Evolutionary conservation across 30 jellyfish, hydroid and myxozoan genomes (phyloP).

Genomic region (Chrysaora quinquecirrha): DNA sequence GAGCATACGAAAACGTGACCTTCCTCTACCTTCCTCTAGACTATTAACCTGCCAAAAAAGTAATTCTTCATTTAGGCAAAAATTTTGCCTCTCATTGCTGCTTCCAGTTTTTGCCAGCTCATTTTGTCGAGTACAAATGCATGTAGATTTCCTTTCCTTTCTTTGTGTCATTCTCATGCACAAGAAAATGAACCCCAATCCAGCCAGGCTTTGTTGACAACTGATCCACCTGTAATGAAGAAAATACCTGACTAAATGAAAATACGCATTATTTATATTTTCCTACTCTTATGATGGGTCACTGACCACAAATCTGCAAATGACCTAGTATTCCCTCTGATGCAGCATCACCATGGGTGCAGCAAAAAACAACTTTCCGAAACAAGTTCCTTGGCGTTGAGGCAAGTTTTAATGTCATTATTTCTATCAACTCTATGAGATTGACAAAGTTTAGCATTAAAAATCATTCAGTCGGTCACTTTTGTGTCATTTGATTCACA

Average conservation of each 20-base stretch:
- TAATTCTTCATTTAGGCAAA: conserved; percentile 3
- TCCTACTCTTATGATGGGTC: neutral
- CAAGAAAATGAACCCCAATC: conserved; percentile 27
- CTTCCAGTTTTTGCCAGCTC: conserved; percentile 17
- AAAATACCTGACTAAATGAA: neutral
- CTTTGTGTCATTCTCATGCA: conserved; percentile 14
- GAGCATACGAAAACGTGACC: too few species aligned
- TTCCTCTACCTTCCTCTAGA: too few species aligned
- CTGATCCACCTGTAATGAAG: conserved; percentile 10
- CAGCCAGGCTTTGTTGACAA: conserved; percentile 29
- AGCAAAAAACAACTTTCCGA: neutral
- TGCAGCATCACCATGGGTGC: conserved; percentile 1
- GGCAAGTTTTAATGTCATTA: neutral
- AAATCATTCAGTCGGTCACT: neutral
- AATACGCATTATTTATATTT: neutral
- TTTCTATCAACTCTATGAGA: neutral
- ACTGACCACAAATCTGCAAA: neutral
- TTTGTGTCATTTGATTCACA: neutral
- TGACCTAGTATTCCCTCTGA: neutral
- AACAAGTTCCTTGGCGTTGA: neutral
- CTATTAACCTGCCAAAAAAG: conserved; percentile 5
- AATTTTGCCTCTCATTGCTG: neutral
- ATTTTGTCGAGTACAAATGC: conserved; percentile 20
- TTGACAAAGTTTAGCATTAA: neutral
- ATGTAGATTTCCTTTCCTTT: neutral